A percentile compares a stretch with the other conserved stretches of the same genome.
Conservation (phyloP, 2,113 vertebrate species). For the Dicrurus megarhynchus region DNA sequence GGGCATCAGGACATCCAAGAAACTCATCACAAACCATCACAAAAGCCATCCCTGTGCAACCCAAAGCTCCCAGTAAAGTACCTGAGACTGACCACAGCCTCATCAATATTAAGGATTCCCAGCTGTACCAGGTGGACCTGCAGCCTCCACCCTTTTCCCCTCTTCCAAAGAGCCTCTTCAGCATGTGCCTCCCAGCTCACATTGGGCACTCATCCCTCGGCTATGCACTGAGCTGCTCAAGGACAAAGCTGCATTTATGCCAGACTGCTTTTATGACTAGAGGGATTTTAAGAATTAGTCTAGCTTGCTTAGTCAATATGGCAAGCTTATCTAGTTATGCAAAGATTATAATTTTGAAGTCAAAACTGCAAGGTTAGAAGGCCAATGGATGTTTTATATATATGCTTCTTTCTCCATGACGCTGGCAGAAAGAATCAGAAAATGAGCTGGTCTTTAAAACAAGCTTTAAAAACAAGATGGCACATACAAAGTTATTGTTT, state of each 20-base stretch:
- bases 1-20: background rate
- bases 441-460: background rate
- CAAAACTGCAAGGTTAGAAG: background rate
- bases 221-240: rapidly evolving
- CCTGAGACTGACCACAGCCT: background rate
- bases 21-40: background rate
- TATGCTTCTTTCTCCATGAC: background rate
- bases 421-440: background rate
- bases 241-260: background rate
- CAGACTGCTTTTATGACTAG: background rate
- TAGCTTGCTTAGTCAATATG: background rate
- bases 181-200: rapidly evolving
- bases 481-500: background rate
- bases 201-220: rapidly evolving
- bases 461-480: background rate
- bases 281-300: background rate
- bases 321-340: background rate
- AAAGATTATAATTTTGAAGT: background rate
- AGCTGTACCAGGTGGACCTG: background rate
- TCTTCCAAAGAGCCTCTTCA: too few relatives aligned
- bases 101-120: background rate
- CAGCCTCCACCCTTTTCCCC: background rate
- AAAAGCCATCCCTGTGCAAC: background rate
- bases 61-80: background rate
- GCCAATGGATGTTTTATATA: background rate